Base-by-base conservation (phyloP, 2,113 vertebrate species). In the Alaudala cheleensis region DNA sequence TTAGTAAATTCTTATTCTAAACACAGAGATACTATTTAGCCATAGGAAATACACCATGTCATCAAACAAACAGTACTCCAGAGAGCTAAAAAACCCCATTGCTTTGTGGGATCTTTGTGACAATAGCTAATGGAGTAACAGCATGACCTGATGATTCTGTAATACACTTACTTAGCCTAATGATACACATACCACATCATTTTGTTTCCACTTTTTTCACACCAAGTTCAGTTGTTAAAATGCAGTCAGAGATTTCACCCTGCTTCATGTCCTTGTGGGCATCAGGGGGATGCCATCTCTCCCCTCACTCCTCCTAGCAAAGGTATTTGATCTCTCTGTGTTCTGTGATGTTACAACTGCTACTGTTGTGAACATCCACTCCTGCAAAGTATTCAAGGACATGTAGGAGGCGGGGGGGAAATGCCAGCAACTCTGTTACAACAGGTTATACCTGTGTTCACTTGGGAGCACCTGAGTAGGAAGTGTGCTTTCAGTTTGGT, bases 401-500 rank as follows among this genome's bases (percentile, higher is more conserved):
- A 23, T 12, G 3, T 4, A n/a, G n/a, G n/a, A n/a, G 14, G 40
- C 5, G 14, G 10, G 2, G 9, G 13, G 9, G 24, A 56, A 12
- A 50, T 18, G 8, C 10, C 39, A 71, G 25, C 0, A 0, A 28
- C 12, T 54, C 11, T 15, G 11, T 76, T 58, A 23, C 34, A 60
- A 14, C 53, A 15, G 5, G 4, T 73, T 56, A 25, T 26, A 23
- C 14, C 21, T 42, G 3, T 42, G 39, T 62, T 85, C 12, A 1
- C 28, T 15, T 77, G 28, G 11, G n/a, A 90, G 7, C 39, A 33
- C 14, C 21, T 54, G 13, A 22, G 13, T 37, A 18, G 14, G 16
- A 84, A 74, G 9, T 28, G 10, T 56, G 15, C 66, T 69, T 73
- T 39, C 49, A 65, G 1, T 54, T 62, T 71, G 3, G 24, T 64